These are phyloP conservation scores for Batillaria attramentaria DNA, from an alignment of 1,140 invertebrate species.

Conservation along the genomic window DNA sequence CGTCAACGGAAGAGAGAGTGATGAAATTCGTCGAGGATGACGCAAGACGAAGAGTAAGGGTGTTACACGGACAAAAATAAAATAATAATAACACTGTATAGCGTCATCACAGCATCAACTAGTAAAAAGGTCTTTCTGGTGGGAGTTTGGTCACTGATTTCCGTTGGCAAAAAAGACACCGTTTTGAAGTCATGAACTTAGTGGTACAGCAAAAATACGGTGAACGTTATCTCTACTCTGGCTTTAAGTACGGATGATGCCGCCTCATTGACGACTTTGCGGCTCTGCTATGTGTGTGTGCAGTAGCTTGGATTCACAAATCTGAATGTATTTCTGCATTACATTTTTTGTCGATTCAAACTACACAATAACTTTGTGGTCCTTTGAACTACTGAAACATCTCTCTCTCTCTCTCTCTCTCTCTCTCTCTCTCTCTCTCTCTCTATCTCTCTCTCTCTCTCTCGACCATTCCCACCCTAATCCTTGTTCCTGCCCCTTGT, in stretches of 20 bases:
- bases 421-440: neutral
- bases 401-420: constrained; percentile 16
- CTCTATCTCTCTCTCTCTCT: neutral
- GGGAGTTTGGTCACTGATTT: neutral
- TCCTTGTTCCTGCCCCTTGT: neutral
- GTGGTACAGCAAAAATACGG: neutral
- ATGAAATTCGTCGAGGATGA: neutral
- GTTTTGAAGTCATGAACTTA: neutral
- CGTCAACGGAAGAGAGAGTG: neutral
- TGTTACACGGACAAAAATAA: neutral
- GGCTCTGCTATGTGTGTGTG: neutral
- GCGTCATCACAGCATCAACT: no score
- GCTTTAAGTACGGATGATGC: neutral
- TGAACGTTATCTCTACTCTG: neutral
- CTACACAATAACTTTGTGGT: neutral
- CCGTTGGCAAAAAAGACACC: neutral
- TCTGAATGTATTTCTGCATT: neutral
- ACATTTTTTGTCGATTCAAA: neutral
- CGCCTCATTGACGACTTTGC: neutral
- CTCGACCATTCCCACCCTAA: neutral
- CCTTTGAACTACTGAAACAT: neutral
- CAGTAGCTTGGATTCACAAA: neutral
- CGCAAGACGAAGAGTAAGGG: neutral
- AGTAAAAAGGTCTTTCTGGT: no score
- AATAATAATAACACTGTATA: neutral